Base-by-base conservation (phyloP, 2,888 invertebrate species). In the Apocheima hispidaria region DNA sequence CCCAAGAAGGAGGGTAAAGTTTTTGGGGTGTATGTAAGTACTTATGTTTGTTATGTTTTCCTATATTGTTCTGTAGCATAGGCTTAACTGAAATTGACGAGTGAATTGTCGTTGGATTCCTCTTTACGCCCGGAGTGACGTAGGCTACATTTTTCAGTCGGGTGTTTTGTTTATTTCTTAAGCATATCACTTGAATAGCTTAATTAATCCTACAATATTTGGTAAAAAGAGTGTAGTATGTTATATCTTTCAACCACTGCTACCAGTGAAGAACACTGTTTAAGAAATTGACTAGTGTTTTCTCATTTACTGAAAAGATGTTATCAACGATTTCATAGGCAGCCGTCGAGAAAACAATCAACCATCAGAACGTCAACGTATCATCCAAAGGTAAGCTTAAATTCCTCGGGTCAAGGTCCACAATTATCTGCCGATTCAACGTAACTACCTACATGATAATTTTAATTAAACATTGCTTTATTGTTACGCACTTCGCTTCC, bases 401-500 rank as follows among this genome's bases (percentile, higher is more conserved):
- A 35, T 26, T 40, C 20, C 9, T 16, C 14, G 48, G 53, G 59
- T 60, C 53, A 60, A 60, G 59, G 60, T 44, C 6, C 12, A 30
- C 18, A 23, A 49, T 53, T 53, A 53, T 35, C 18, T 23, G 28
- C 12, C 26, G 41, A 41, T 52, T 52, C 33, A 14, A 7, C 36
- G 2, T 26, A 58, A 48, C 46, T 44, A 44, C 41, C 48, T 30
- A 50, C 38, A 44, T 55, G 38, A 51, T 60, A 44, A 55, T 46
- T 44, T 33, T 61, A 46, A 61, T 61, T 56, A 52, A 56, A 52
- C 10, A 38, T 38, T 40, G 52, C 61, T 40, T 52, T 44, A 60
- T 51, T 21, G 40, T 36, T 49, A 36, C 36, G 43, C 14, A 5
- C 6, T 9, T 51, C 30, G 50, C 56, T 61, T 61, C 61, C 61